Percentiles rank a stretch among this genome's conserved stretches.
These are phyloP conservation scores for Caenorhabditis sulstoni DNA, from an alignment of 2,888 invertebrate genomes.

Conservation along the genomic window DNA sequence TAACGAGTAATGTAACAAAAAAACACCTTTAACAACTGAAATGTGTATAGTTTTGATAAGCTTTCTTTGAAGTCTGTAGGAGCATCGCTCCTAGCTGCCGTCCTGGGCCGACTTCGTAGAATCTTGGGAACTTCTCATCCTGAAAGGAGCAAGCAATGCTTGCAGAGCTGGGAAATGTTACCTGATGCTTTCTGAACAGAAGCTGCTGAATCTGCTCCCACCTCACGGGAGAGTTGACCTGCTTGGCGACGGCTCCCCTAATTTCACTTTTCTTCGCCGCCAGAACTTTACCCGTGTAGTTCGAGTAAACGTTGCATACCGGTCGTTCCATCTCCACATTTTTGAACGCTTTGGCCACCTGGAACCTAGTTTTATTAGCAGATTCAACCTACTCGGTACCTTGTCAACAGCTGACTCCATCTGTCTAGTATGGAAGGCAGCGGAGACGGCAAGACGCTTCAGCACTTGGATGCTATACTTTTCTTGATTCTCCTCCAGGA, in stretches of 20 bases:
- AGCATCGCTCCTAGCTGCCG: conserved; percentile 78
- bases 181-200: conserved; percentile 76
- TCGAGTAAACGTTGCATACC: conserved; percentile 77
- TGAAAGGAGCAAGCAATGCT: conserved; percentile 21
- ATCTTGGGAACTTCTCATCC: conserved; percentile 76
- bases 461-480: conserved; percentile 73
- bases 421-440: conserved; percentile 78
- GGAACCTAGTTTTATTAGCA: conserved; percentile 7
- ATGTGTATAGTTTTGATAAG: conserved; percentile 69
- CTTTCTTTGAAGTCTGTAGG: conserved; percentile 77
- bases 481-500: conserved; percentile 73
- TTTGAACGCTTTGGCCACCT: conserved; percentile 59
- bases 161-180: conserved; percentile 28
- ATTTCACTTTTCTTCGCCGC: conserved; percentile 71
- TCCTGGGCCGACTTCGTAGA: conserved; percentile 79
- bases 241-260: conserved; percentile 69
- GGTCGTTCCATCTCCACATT: conserved; percentile 62
- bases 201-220: conserved; percentile 80
- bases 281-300: conserved; percentile 74
- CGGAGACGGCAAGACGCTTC: conserved; percentile 74
- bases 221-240: conserved; percentile 76
- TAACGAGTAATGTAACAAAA: background rate
- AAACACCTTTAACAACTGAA: conserved; percentile 59
- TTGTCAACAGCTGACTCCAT: conserved; percentile 73
- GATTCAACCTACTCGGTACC: conserved; percentile 30